Base-by-base conservation (phyloP, 2,888 invertebrate genomes). In the Leucophenga maculata region DNA sequence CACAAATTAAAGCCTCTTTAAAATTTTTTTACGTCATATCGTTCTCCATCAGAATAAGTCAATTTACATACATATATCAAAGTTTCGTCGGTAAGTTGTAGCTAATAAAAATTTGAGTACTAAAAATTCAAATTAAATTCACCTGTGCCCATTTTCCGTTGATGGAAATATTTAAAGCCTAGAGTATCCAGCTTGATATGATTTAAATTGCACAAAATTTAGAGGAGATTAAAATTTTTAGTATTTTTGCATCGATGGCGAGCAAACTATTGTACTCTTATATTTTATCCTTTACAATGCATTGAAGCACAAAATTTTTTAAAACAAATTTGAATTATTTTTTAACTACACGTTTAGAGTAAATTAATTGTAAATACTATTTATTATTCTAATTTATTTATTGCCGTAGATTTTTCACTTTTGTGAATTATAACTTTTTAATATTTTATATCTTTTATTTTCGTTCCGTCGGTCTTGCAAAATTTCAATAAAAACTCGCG, bases 111-210 rank as follows among this genome's bases (percentile, higher is more conserved):
- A n/a, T n/a, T 50, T n/a, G 13, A 50, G 8, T 4, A 46, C 16
- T 11, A 55, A 55, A 55, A 20, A 55, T 62, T 6, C 20, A 11
- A 44, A 67, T 50, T 1, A n/a, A 46, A 48, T 62, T 82, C 81
- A 87, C 88, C 88, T 85, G 88, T 88, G 75, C 88, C 88, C 88
- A 88, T 88, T 88, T 88, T 88, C 83, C 88, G 84, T 72, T 87
- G 87, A 83, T 88, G 87, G 86, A 88, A 88, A 78, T 87, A 88
- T 84, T 88, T 88, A 76, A 88, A 88, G 76, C 88, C 87, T 78
- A 88, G 78, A 70, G 88, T 87, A 88, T 88, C 88, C 88, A 88
- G 88, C 79, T 75, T 86, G 88, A 69, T 22, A 67, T 65, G 26
- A 14, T n/a, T 48, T 32, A n/a, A 18, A 22, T 50, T 65, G 9